Evolutionary conservation across 1,140 invertebrate species (phyloP), one percentile per base, ranked within the genome.

Genomic region (Cylas formicarius): DNA sequence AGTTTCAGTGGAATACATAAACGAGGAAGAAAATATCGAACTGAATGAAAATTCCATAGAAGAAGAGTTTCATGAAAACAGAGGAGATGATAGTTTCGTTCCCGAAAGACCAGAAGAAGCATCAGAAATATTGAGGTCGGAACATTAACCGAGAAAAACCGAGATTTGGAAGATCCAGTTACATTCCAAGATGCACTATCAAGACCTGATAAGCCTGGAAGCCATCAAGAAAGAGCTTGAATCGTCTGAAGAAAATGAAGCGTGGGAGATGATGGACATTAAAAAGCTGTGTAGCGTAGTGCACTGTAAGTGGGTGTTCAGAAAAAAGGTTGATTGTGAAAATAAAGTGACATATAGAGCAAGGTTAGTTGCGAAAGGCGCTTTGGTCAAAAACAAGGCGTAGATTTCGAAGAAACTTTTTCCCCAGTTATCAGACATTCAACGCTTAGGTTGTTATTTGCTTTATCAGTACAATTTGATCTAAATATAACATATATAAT

Each of bases 231-330:
- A 54, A 3, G 54, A 63, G 39, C 16, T 61, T 7, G 5, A 56
- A 5, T 51, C 58, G 22, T 49, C 65, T n/a, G 35, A 46, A 14
- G 56, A 63, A 42, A 67, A 66, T 50, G 44, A 62, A 23, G 67
- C 60, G 1, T 71, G 62, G 61, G 35, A 48, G 23, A n/a, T 63
- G 5, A 52, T 60, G 2, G 44, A 59, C 1, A 27, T 38, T 16
- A 43, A 58, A 36, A 17, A 46, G 14, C 42, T 36, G 3, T 43
- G 37, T 20, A 56, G 50, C 26, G 23, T 51, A n/a, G 55, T 69
- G 11, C 47, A 64, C 31, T 58, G 55, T 13, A 62, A 60, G 28
- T 71, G 66, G 68, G 63, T 72, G 1, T 68, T 62, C 23, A 62
- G 56, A 34, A 41, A 48, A 26, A 62, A 67, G 57, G 40, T 36